Evolutionary conservation across 2,888 invertebrate species (phyloP), one percentile per base, ranked within the genome.

Genomic region (Eucera pruinosa): DNA sequence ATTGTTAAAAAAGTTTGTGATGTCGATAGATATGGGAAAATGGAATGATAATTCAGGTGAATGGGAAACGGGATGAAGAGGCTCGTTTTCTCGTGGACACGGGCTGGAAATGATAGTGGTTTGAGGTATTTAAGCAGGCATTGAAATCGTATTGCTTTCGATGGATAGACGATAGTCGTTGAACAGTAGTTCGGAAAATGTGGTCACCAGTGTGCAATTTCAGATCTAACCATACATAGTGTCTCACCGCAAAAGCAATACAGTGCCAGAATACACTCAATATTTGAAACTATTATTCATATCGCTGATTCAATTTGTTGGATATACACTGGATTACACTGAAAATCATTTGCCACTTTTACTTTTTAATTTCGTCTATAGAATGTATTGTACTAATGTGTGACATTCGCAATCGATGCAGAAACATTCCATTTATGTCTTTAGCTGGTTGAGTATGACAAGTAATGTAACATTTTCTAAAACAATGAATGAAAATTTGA

Each of bases 141-240:
- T 76, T 61, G 78, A 69, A 70, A 69, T 58, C 62, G 58, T 69
- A 54, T 75, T 64, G 68, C 62, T 82, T 74, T 74, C 68, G 33
- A 47, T 30, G 61, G 57, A 58, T 43, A 43, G 50, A 66, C 57
- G 47, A 71, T 68, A 75, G 43, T 69, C 45, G 36, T 79, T 69
- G 36, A 43, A 54, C 60, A 60, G 47, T 58, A 70, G 48, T 48
- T 57, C 45, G 54, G 58, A 69, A 72, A 74, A 64, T 75, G 55
- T 48, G 72, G 72, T 79, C 33, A 45, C 39, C 74, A 65, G 54
- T 57, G 66, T 57, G 45, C 57, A 62, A 58, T 67, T 76, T 62
- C 57, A 30, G 36, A 58, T 27, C 41, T 47, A 25, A 48, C 52
- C 60, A 60, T 36, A 39, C 4, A 39, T 30, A n/a, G 6, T 52